A percentile compares a stretch with the other conserved stretches of the same genome.
Conservation (phyloP, 2,888 invertebrate genomes). For the Leucoptera coffeella region DNA sequence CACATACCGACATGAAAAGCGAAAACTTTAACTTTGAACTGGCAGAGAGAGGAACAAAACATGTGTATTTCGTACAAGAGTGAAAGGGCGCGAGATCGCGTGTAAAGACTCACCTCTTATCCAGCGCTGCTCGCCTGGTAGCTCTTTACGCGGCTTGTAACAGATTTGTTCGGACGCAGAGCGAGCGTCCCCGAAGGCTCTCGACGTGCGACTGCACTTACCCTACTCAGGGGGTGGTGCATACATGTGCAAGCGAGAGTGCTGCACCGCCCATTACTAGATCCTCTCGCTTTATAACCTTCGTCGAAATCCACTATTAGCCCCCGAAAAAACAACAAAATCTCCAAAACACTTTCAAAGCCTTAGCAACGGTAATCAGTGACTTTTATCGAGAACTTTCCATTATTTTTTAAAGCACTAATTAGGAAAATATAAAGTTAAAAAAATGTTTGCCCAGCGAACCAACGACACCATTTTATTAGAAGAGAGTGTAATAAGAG, state of each 20-base stretch:
- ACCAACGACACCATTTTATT: too few relatives aligned
- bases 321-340: too few relatives aligned
- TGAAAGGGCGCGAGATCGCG: conserved; percentile 14
- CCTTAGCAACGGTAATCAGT: too few relatives aligned
- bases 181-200: conserved; percentile 25
- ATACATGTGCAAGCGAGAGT: conserved; percentile 46
- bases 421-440: too few relatives aligned
- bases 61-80: conserved; percentile 10
- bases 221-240: conserved; percentile 31
- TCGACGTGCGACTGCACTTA: conserved; percentile 30
- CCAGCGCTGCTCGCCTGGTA: conserved; percentile 36
- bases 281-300: conserved; percentile 50
- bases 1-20: conserved; percentile 48
- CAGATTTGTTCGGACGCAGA: too few relatives aligned
- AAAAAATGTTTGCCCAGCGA: too few relatives aligned
- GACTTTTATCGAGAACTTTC: too few relatives aligned
- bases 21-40: conserved; percentile 29
- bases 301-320: too few relatives aligned
- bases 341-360: too few relatives aligned
- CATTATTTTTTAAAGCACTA: too few relatives aligned
- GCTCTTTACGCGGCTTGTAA: conserved; percentile 45
- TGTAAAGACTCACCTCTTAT: conserved; percentile 42
- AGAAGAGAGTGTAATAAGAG: too few relatives aligned
- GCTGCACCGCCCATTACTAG: conserved; percentile 43
- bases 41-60: conserved; percentile 2